Evolutionary conservation across 2,113 vertebrate genomes (phyloP).

Genomic region (Strix uralensis): DNA sequence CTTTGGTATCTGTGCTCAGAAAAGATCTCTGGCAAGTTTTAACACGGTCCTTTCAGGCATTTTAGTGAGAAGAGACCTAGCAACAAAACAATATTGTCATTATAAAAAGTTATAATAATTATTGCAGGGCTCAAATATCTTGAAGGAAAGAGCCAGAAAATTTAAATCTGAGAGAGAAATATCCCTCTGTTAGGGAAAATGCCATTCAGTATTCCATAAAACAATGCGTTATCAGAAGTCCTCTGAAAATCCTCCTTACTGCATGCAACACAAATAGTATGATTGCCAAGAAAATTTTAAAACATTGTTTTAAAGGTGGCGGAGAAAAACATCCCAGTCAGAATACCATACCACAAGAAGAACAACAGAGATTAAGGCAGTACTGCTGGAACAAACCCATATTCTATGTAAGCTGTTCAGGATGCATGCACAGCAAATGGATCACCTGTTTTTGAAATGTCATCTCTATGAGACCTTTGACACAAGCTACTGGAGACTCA

Average conservation of each 20-base stretch:
- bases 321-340: background rate
- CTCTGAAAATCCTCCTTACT: background rate
- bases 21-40: background rate
- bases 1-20: background rate
- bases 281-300: background rate
- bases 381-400: background rate
- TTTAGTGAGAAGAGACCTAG: background rate
- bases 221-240: background rate
- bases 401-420: background rate
- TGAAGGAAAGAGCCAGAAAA: background rate
- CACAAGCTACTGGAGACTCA: background rate
- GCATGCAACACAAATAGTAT: background rate
- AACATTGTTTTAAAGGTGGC: background rate
- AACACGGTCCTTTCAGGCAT: background rate
- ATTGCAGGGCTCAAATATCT: background rate
- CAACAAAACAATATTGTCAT: background rate
- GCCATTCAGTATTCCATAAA: background rate
- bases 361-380: background rate
- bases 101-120: background rate
- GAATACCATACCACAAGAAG: background rate
- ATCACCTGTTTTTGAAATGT: background rate
- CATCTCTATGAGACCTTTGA: background rate
- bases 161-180: background rate
- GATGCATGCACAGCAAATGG: background rate
- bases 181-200: background rate